Evolutionary conservation across 1,140 invertebrate genomes (phyloP).

Genomic region (Wiebesia pumilae): DNA sequence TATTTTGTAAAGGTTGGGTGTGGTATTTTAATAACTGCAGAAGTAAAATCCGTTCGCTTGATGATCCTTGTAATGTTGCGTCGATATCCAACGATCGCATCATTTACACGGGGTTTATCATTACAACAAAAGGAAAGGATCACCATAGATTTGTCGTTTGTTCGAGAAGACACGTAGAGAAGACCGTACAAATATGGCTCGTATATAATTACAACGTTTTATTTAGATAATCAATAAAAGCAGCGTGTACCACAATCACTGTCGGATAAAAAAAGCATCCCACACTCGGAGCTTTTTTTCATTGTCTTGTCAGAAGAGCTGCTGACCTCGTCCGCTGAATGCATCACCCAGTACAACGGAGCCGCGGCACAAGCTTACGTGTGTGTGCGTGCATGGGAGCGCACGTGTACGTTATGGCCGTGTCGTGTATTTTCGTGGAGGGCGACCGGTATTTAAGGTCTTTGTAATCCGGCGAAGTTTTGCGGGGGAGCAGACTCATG

Average conservation of each 20-base stretch:
- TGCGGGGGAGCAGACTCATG: constrained; percentile 67
- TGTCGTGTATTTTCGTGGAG: constrained; percentile 47
- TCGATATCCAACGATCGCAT: not conserved
- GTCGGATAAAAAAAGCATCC: constrained; percentile 1
- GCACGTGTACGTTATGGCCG: constrained; percentile 55
- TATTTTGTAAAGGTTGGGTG: too few relatives aligned
- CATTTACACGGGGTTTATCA: not conserved
- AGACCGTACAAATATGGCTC: not conserved
- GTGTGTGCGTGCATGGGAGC: constrained; percentile 8
- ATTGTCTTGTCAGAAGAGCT: constrained; percentile 39
- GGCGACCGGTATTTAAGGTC: constrained; percentile 69
- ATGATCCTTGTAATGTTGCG: not conserved
- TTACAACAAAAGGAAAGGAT: not conserved
- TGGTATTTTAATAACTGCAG: not conserved
- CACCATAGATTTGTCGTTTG: not conserved
- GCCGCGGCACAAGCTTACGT: too few relatives aligned
- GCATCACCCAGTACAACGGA: constrained; percentile 4
- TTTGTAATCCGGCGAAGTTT: constrained; percentile 69
- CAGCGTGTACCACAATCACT: constrained; percentile 10
- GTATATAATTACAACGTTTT: constrained; percentile 28
- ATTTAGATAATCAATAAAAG: constrained; percentile 24
- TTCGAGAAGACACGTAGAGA: not conserved
- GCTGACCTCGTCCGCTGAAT: constrained; percentile 17
- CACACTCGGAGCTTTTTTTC: constrained; percentile 13
- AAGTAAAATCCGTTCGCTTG: not conserved